A percentile compares a stretch with the other conserved stretches of the same genome.
phyloP scores from a whole-genome alignment of 2,797 vertebrate species.

The Xerus rutilus region DNA sequence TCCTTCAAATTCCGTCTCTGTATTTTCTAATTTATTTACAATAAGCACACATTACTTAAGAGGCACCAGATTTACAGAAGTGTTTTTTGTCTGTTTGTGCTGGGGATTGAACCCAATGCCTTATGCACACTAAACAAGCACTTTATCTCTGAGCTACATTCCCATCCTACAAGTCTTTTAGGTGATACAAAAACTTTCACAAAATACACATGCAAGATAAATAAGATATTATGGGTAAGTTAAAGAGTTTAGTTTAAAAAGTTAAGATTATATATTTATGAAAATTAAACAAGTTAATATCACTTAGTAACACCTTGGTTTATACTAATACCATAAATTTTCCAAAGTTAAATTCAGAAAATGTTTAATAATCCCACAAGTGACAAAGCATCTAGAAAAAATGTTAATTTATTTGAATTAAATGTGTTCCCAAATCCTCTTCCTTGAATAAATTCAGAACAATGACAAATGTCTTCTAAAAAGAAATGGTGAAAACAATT shows the following conservation, averaged over 20 bases:
- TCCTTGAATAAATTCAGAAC: slow-evolving; percentile 28
- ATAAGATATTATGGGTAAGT: background rate
- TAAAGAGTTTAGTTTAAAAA: background rate
- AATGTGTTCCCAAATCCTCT: background rate
- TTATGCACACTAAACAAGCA: too few relatives aligned
- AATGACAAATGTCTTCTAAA: background rate
- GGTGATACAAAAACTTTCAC: background rate
- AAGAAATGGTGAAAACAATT: slow-evolving; percentile 29
- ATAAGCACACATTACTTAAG: background rate
- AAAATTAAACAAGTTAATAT: slow-evolving; percentile 19
- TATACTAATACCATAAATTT: background rate
- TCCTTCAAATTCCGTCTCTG: background rate
- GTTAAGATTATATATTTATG: background rate
- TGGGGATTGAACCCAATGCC: too few relatives aligned
- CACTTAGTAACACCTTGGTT: background rate
- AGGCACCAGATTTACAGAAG: background rate
- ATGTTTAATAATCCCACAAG: slow-evolving; percentile 27
- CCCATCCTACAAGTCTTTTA: background rate
- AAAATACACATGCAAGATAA: background rate
- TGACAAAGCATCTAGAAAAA: background rate
- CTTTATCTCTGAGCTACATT: too few relatives aligned
- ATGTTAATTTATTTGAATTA: slow-evolving; percentile 19
- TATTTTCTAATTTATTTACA: background rate
- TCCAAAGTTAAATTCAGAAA: slow-evolving; percentile 27
- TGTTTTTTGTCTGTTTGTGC: too few relatives aligned